These are phyloP conservation scores for Drosophila rellima DNA, from an alignment of 2,888 invertebrate genomes.

Conservation along the genomic window DNA sequence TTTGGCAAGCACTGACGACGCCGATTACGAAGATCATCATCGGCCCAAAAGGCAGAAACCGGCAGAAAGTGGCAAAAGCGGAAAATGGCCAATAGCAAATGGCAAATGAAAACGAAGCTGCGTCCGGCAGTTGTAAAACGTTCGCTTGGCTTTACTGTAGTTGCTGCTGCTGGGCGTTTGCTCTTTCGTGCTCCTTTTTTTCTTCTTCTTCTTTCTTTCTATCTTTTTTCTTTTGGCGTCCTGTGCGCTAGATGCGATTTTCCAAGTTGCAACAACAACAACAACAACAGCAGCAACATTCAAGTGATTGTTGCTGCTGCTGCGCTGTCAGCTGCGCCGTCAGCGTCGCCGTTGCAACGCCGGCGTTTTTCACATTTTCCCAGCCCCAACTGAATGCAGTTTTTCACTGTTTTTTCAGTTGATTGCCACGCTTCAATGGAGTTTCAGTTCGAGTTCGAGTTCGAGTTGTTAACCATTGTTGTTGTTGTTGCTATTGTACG, in stretches of 20 bases:
- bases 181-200: slow-evolving; percentile 11
- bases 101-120: slow-evolving; percentile 42
- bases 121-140: slow-evolving; percentile 47
- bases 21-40: slow-evolving; percentile 31
- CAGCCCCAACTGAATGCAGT: slow-evolving; percentile 50
- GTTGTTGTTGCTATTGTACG: slow-evolving; percentile 46
- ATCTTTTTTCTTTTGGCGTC: neutral
- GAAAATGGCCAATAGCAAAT: slow-evolving; percentile 35
- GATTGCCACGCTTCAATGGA: slow-evolving; percentile 84
- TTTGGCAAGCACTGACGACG: slow-evolving; percentile 12
- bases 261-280: slow-evolving; percentile 21
- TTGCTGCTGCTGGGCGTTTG: slow-evolving; percentile 10
- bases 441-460: slow-evolving; percentile 70
- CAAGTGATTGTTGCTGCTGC: slow-evolving; percentile 8
- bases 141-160: slow-evolving; percentile 39
- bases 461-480: slow-evolving; percentile 32
- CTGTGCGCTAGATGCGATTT: slow-evolving; percentile 31
- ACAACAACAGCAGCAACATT: slow-evolving; percentile 10
- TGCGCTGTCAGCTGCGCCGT: slow-evolving; percentile 13
- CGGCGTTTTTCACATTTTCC: slow-evolving; percentile 51
- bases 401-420: slow-evolving; percentile 70
- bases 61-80: slow-evolving; percentile 26
- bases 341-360: slow-evolving; percentile 27
- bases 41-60: slow-evolving; percentile 34
- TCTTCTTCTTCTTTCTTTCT: neutral